These are phyloP conservation scores for Patella depressa DNA, from an alignment of 2,888 invertebrate species.

Conservation along the genomic window DNA sequence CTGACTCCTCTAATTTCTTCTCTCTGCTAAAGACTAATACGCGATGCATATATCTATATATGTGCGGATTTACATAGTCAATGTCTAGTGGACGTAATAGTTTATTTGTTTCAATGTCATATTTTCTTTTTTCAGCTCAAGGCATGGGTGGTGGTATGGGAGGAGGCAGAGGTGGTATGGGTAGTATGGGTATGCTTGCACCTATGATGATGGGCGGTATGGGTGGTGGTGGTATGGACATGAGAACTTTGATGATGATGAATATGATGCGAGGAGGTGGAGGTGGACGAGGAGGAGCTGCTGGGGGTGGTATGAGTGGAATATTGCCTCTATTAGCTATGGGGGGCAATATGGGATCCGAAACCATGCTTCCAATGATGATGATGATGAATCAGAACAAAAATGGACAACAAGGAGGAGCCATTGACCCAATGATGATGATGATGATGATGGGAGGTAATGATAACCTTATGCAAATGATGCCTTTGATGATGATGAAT, in stretches of 20 bases:
- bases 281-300: neutral
- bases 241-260: conserved; percentile 5
- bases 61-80: too few species aligned
- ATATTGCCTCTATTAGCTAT: neutral
- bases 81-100: too few species aligned
- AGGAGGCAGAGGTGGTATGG: too few species aligned
- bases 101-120: too few species aligned
- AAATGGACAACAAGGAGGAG: neutral
- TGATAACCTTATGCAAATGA: neutral
- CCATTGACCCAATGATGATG: conserved; percentile 1
- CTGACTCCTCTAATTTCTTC: too few species aligned
- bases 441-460: neutral
- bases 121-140: too few species aligned
- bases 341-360: neutral
- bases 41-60: too few species aligned
- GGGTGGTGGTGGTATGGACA: neutral
- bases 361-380: neutral
- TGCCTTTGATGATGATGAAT: neutral
- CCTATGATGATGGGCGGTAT: neutral
- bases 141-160: too few species aligned
- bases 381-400: neutral
- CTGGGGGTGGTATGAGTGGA: neutral
- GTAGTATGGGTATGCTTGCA: too few species aligned
- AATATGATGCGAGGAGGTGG: neutral
- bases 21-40: too few species aligned